Evolutionary conservation across 2,888 invertebrate genomes (phyloP).

Genomic region (Agrotis segetum): DNA sequence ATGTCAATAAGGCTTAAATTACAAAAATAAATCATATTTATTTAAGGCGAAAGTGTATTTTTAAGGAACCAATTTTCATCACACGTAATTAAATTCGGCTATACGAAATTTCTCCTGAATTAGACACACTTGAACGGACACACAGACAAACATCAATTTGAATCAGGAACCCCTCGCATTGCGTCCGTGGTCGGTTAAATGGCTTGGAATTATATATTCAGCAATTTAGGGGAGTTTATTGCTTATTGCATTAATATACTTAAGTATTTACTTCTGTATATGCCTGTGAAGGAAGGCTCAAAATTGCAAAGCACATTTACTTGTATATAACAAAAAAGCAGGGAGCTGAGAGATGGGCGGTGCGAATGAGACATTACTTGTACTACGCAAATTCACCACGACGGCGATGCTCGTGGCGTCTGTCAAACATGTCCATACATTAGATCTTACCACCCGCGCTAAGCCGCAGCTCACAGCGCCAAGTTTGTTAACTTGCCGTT

Average conservation of each 20-base stretch:
- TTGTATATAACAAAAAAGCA: neutral
- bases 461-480: too few species aligned
- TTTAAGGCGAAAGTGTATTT: too few species aligned
- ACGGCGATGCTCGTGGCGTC: too few species aligned
- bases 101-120: constrained; percentile 27
- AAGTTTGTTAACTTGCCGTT: too few species aligned
- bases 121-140: constrained; percentile 41
- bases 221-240: constrained; percentile 54
- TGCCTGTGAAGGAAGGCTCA: neutral
- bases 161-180: constrained; percentile 51
- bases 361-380: too few species aligned
- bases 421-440: too few species aligned
- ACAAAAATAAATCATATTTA: too few species aligned
- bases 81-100: constrained; percentile 21
- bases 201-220: constrained; percentile 62
- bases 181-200: constrained; percentile 56
- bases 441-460: too few species aligned
- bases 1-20: neutral
- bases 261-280: constrained; percentile 33
- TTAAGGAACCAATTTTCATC: constrained; percentile 3
- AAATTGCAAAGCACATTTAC: neutral
- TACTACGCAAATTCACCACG: too few species aligned
- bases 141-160: constrained; percentile 61
- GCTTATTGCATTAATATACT: constrained; percentile 41
- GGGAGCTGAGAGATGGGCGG: too few species aligned